Base-by-base conservation (phyloP, 2,888 invertebrate genomes). In the Phalera bucephala region DNA sequence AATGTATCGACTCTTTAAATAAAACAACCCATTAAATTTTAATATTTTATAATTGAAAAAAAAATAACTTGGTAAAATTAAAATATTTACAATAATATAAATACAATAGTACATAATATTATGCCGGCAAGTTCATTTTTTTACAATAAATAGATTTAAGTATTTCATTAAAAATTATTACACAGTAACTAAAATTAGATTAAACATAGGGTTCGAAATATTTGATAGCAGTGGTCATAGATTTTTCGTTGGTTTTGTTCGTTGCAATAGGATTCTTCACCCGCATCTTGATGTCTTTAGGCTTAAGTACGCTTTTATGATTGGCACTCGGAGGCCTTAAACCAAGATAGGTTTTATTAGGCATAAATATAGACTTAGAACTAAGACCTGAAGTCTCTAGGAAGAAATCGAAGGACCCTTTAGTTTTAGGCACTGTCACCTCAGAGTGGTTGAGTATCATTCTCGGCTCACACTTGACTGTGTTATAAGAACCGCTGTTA, bases 361-460 rank as follows among this genome's bases (percentile, higher is more conserved):
- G 80, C 6, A 93, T 93, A 57, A 93, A 88, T 62, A 95, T 93
- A 27, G 95, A 94, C 80, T 95, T 95, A 49, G 94, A 94, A 79
- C 95, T 95, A 43, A 95, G 91, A 35, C 95, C 95, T 33, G 95
- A 95, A 11, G 94, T 93, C 75, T 95, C 95, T 32, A 95, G 81
- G 70, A 95, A 95, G 71, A 94, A 93, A 76, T 95, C 95, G 62
- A 95, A 95, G 11, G 91, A 76, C 20, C 87, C 83, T 72, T 69
- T 91, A 59, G 78, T 87, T 59, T 86, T 88, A 32, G 80, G 72
- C 40, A 59, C 78, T 49, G 65, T 74, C 12, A 66, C 52, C 39
- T 80, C 80, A 11, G 66, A 59, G 21, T 69, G 70, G 42, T 74
- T 68, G 23, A 77, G 60, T 34, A 84, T 77, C 76, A 83, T 84